Evolutionary conservation across 2,797 vertebrate species (phyloP), one percentile per base, ranked within the genome.

Genomic region (Schizopygopsis malacanthus): DNA sequence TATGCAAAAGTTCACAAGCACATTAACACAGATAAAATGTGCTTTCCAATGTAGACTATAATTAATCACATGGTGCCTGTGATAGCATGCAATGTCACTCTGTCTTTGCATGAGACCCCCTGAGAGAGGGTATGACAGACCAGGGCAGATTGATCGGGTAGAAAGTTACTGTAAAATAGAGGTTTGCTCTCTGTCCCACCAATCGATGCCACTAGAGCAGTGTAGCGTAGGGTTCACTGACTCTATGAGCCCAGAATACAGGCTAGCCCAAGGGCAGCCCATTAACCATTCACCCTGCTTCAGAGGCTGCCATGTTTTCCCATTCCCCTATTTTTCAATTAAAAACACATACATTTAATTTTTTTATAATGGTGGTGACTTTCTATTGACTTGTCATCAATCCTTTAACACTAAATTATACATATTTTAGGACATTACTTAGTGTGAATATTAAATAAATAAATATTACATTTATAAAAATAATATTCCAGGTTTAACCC

Each of bases 221-320:
- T 65, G 67, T 50, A 65, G 59, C 63, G 43, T 20, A 80, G 28
- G 69, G 79, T 54, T 75, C 73, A 22, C 70, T 80, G 70, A 80
- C 50, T 79, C 33, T n/a, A 33, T 85, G 43, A 67, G 54, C 43
- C 69, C 59, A 80, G 52, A 50, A 41, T 79, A 72, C 76, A 80
- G 80, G 47, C 77, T 77, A 67, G 45, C 28, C 56, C 76, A 81
- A 81, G 77, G 43, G 56, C 69, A 79, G 80, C 91, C 89, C 91
- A 92, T 92, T 93, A 92, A 90, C 89, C 54, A 72, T 47, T 22
- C 20, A 16, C 65, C 65, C 65, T 16, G 65, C 41, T 73, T 72
- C 16, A 93, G 88, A 93, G 89, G 88, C 50, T 52, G 59, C 86
- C 87, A 90, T 92, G 90, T 92, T 87, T 90, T 88, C 80, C 85